Base-by-base conservation (phyloP, 1,140 invertebrate genomes). In the Neomicropteryx cornuta region DNA sequence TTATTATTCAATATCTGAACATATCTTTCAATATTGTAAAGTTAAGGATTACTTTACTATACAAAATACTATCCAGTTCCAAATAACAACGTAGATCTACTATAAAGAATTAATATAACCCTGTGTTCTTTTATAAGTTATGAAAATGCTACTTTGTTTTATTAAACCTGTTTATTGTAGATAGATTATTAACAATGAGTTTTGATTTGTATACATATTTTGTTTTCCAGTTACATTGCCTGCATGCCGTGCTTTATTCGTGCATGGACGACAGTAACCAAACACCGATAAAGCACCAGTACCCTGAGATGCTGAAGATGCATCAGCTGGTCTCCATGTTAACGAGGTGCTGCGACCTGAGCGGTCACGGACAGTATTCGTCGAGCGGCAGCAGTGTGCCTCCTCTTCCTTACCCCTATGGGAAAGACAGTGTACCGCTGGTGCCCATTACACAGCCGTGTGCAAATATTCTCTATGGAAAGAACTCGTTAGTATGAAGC, bases 271-370 rank as follows among this genome's bases (percentile, higher is more conserved):
- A 97, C 57, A 87, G 89, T 1, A 83, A 88, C 2, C 87, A 89
- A 5, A 87, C 89, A 8, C 77, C 89, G 10, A 93, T 95, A 47
- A 97, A 96, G 64, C 96, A 94, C 60, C 92, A 96, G 62, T 95
- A 92, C 68, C 86, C 90, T 2, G 93, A 98, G 63, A 70, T 96
- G 17, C 85, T 84, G 30, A 96, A 96, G 64, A 70, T 97, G 28
- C 93, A 94, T 67, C 88, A 93, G 62, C 85, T 96, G 19, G 89
- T 97, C 19, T 93, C 88, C 20, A 79, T 85, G 58, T 60, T 97
- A 38, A 79, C 94, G 46, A 77, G 93, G 33, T 95, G 91, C 55
- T 97, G 91, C 68, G 92, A 97, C 71, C 79, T 96, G 20, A 81
- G 80, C 36, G 71, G 75, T 14, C 85, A 81, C 52, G 83, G 81